These are phyloP conservation scores for Lota lota DNA, from an alignment of 2,113 vertebrate species.

Conservation along the genomic window DNA sequence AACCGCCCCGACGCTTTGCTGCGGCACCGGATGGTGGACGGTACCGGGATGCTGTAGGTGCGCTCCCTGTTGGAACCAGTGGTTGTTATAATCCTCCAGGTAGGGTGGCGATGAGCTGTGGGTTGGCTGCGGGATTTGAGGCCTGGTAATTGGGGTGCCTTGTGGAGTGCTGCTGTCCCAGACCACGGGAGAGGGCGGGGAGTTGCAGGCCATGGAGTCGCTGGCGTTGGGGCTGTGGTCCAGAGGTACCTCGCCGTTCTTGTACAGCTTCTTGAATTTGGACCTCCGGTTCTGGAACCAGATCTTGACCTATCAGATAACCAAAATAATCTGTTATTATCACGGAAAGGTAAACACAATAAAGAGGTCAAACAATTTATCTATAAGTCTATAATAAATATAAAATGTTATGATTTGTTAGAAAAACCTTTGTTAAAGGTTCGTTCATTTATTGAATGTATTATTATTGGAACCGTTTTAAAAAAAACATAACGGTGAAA, in stretches of 20 bases:
- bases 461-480: neutral
- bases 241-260: conserved; percentile 92
- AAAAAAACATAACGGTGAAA: neutral
- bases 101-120: conserved; percentile 90
- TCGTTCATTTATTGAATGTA: too few relatives aligned
- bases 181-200: conserved; percentile 86
- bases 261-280: conserved; percentile 99
- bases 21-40: conserved; percentile 87
- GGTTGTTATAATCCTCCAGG: conserved; percentile 89
- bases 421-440: too few relatives aligned
- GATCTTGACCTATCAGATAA: conserved; percentile 86
- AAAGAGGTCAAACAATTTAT: too few relatives aligned
- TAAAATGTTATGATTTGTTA: too few relatives aligned
- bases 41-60: conserved; percentile 85
- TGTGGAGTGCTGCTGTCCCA: conserved; percentile 89
- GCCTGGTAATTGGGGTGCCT: conserved; percentile 75
- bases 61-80: conserved; percentile 92
- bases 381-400: too few relatives aligned
- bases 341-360: neutral
- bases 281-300: conserved; percentile 98
- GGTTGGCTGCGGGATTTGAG: conserved; percentile 81
- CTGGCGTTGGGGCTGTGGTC: conserved; percentile 98
- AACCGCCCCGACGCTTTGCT: conserved; percentile 86
- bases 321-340: neutral
- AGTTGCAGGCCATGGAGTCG: conserved; percentile 98